Base-by-base conservation (phyloP, 2,113 vertebrate genomes). In the Tympanuchus pallidicinctus region DNA sequence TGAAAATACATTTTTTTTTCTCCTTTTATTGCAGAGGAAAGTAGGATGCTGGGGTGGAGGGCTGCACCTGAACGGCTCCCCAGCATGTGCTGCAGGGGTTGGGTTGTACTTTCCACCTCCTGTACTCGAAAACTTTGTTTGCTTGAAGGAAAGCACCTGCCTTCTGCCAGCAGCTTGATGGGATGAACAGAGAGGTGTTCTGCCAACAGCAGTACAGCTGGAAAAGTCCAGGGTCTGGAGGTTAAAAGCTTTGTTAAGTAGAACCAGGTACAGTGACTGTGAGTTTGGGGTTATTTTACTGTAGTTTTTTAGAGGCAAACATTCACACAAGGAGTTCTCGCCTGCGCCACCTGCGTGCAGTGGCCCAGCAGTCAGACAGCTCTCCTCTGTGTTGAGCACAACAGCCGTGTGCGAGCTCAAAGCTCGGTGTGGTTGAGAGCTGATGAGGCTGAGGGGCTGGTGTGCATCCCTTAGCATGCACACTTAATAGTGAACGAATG, bases 181-280 rank as follows among this genome's bases (percentile, higher is more conserved):
- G 86, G 65, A 90, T 76, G 78, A 97, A 91, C 45, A 77, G 72
- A 88, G 67, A 0, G 2, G 65, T 86, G 80, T 81, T 95, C 76
- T 96, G 93, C 95, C 90, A 94, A 92, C 95, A 94, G 83, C 78
- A 83, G 72, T 93, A 80, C 89, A 93, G 74, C 92, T 93, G 92
- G 84, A 93, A 96, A 95, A 87, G 77, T 48, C 85, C 61, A 64
- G 48, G 88, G 65, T 91, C 90, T 76, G 70, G 78, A 91, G 89
- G 88, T 94, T 96, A 95, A 91, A 96, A 95, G 69, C 88, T 94
- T 90, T 90, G 79, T 92, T 95, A 92, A 93, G 82, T 69, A 93
- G 74, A 92, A 88, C 80, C 74, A 80, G 85, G 87, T 92, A 95
- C 82, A 91, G 71, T 80, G 92, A 89, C 52, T 11, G 19, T 79